These are phyloP conservation scores for Onthophagus taurus DNA, from an alignment of 1,140 invertebrate species.

Conservation along the genomic window DNA sequence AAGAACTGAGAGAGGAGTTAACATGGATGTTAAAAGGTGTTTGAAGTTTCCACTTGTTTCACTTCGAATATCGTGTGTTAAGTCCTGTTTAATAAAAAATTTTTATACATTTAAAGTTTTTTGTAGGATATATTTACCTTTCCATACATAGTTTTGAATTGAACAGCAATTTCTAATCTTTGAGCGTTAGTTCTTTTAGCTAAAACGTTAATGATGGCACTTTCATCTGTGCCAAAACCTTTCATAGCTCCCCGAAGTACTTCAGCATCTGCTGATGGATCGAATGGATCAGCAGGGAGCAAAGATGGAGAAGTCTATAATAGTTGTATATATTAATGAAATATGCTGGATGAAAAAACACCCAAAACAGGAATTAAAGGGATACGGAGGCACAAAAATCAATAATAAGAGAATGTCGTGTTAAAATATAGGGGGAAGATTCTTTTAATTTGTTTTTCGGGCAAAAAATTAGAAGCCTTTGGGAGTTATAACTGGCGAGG, in stretches of 20 bases:
- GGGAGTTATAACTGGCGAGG: too few species aligned
- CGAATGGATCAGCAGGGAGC: conserved; percentile 53
- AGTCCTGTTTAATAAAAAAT: conserved; percentile 54
- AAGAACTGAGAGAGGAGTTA: conserved; percentile 74
- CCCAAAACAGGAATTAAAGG: not conserved
- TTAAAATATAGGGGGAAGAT: too few species aligned
- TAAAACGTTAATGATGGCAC: conserved; percentile 67
- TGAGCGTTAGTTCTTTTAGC: conserved; percentile 60
- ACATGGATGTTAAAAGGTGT: conserved; percentile 70
- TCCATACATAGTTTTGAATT: conserved; percentile 77
- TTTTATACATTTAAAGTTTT: not conserved
- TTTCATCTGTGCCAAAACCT: conserved; percentile 73
- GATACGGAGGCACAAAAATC: not conserved
- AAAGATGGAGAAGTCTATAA: conserved; percentile 55
- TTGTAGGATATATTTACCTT: conserved; percentile 44
- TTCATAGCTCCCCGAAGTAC: conserved; percentile 72
- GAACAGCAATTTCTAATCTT: conserved; percentile 59
- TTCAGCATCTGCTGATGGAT: conserved; percentile 64
- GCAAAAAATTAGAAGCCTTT: too few species aligned
- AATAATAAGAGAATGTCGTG: too few species aligned
- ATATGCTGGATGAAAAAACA: not conserved
- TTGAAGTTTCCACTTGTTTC: conserved; percentile 88
- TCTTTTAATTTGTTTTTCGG: too few species aligned
- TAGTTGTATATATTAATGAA: not conserved
- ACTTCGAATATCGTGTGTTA: conserved; percentile 81